These are phyloP conservation scores for Meloidogyne chitwoodi DNA, from an alignment of 1,140 invertebrate genomes.

Conservation along the genomic window DNA sequence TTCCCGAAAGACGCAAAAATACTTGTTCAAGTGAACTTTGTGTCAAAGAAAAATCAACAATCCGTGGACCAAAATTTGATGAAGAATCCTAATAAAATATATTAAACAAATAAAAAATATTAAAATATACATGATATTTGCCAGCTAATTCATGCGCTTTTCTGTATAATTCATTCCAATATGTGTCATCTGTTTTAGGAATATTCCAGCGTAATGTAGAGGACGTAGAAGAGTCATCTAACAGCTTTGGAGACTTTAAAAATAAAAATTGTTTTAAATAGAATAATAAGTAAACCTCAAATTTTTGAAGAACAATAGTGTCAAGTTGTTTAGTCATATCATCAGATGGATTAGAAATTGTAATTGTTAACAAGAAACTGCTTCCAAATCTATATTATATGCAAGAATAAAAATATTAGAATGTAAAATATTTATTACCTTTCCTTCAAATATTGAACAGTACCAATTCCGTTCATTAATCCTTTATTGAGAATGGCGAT, in stretches of 20 bases:
- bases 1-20: constrained; percentile 27
- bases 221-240: constrained; percentile 23
- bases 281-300: constrained; percentile 30
- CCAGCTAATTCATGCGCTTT: constrained; percentile 36
- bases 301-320: constrained; percentile 21
- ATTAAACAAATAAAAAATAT: background rate
- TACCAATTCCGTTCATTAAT: constrained; percentile 70
- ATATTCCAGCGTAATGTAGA: constrained; percentile 38
- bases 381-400: constrained; percentile 36
- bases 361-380: constrained; percentile 39
- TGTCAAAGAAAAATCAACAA: constrained; percentile 41
- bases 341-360: constrained; percentile 31
- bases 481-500: constrained; percentile 83
- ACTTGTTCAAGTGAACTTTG: constrained; percentile 47
- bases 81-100: background rate
- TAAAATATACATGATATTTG: constrained; percentile 20
- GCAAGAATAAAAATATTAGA: background rate
- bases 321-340: constrained; percentile 12
- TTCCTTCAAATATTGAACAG: constrained; percentile 69
- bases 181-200: constrained; percentile 8
- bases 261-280: background rate
- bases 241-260: constrained; percentile 20
- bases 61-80: constrained; percentile 24
- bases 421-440: constrained; percentile 21
- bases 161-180: constrained; percentile 32